Base-by-base conservation (phyloP, 2,888 invertebrate species). In the Deroplatys truncata region DNA sequence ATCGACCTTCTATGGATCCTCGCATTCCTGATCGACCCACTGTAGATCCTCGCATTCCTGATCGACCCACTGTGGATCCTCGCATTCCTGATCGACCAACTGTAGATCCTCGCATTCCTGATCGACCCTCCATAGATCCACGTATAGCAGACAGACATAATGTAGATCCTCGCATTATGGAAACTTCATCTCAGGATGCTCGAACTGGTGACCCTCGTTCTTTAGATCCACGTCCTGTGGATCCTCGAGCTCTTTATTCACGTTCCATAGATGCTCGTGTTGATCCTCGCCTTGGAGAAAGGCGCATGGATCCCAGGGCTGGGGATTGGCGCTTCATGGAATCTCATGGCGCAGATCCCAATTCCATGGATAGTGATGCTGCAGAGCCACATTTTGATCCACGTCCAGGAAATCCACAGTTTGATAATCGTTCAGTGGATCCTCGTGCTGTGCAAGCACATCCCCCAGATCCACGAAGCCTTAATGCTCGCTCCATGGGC, bases 61-160 rank as follows among this genome's bases (percentile, higher is more conserved):
- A 89, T 82, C 88, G 82, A 49, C 88, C 85, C 1, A 20, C 84
- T 31, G 88, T 88, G 2, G 92, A 91, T 88, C 91, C 90, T 35
- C 88, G 92, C 72, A 91, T 91, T 72, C 89, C 90, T 88, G 89
- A 88, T 89, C 56, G 20, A 15, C 56, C 25, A 2, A 5, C 16
- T 72, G 56, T 72, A 72, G 56, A 72, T 85, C 89, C 90, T 88
- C 90, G 89, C 89, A 94, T 96, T 93, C 92, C 95, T 85, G 98
- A 98, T 93, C 97, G 97, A 93, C 97, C 98, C 93, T 96, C 97
- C 95, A 95, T 97, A 91, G 95, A 95, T 88, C 94, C 95, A 84
- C 93, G 92, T 9, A 91, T 93, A 94, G 91, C 92, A 90, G 92
- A 93, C 89, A 90, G 92, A 43, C 91, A 92, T 82, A 90, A 84